Evolutionary conservation across 2,113 vertebrate species (phyloP).

Genomic region (Trichomycterus rosablanca): DNA sequence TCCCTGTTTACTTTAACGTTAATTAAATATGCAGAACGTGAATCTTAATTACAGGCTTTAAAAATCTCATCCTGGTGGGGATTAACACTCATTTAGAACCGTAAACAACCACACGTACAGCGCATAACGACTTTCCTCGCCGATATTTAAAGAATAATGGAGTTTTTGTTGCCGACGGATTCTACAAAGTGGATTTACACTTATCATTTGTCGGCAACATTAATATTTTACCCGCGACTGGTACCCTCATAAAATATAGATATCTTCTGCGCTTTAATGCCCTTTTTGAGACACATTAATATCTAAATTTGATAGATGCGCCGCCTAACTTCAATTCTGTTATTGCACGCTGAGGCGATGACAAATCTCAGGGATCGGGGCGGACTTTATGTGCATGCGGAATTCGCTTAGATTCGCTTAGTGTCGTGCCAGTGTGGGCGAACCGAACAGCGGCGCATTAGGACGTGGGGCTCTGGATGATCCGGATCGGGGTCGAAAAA

Average conservation of each 20-base stretch:
- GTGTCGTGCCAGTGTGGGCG: slow-evolving; percentile 40
- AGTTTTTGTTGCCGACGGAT: slow-evolving; percentile 11
- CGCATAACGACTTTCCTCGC: too few relatives aligned
- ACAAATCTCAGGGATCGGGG: slow-evolving; percentile 35
- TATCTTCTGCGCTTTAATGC: slow-evolving; percentile 19
- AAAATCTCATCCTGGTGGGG: not conserved
- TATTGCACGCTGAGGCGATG: slow-evolving; percentile 35
- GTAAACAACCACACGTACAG: too few relatives aligned
- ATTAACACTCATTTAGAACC: too few relatives aligned
- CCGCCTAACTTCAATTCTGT: slow-evolving; percentile 40
- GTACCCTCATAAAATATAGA: slow-evolving; percentile 35
- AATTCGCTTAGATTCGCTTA: slow-evolving; percentile 54
- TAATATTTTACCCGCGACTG: slow-evolving; percentile 30
- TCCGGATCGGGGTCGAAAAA: slow-evolving; percentile 8
- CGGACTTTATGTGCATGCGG: slow-evolving; percentile 44
- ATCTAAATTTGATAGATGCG: slow-evolving; percentile 47
- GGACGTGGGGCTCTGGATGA: slow-evolving; percentile 43
- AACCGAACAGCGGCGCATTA: slow-evolving; percentile 12
- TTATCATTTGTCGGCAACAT: slow-evolving; percentile 21
- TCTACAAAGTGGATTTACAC: slow-evolving; percentile 18
- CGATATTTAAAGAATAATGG: slow-evolving; percentile 14
- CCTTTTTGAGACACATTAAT: slow-evolving; percentile 39
- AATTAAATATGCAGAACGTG: too few relatives aligned
- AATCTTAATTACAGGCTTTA: slow-evolving; percentile 10
- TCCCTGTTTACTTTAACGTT: too few relatives aligned